Conservation (phyloP, 2,797 vertebrate genomes). For the Oreochromis mossambicus region DNA sequence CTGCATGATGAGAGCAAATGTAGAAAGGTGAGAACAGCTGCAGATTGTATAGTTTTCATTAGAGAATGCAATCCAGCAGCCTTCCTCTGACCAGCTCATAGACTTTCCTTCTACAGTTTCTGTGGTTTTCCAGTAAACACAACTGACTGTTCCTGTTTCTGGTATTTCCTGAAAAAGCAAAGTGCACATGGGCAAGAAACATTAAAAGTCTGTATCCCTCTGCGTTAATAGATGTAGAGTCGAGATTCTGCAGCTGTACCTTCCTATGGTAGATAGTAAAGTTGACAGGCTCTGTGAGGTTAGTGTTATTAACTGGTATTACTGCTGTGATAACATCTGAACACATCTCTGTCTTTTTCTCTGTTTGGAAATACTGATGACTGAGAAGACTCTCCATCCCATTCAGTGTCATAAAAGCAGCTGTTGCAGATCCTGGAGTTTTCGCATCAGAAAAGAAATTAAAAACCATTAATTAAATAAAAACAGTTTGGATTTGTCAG, state of each 20-base stretch:
- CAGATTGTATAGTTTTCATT: conserved; percentile 64
- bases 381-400: conserved; percentile 65
- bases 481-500: not conserved
- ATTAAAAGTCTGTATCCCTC: not conserved
- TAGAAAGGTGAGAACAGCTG: conserved; percentile 72
- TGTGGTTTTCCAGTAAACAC: conserved; percentile 68
- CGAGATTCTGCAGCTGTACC: conserved; percentile 9
- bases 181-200: not conserved
- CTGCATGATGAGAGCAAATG: conserved; percentile 74
- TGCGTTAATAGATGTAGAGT: not conserved
- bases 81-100: conserved; percentile 58
- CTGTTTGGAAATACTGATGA: conserved; percentile 46
- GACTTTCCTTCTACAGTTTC: not conserved
- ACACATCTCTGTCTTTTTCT: conserved; percentile 58
- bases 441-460: not conserved
- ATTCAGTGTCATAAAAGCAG: conserved; percentile 44
- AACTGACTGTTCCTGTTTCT: conserved; percentile 49
- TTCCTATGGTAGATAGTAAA: conserved; percentile 65
- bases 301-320: conserved; percentile 44
- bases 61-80: conserved; percentile 48
- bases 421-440: conserved; percentile 53
- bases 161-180: conserved; percentile 5
- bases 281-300: conserved; percentile 59
- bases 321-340: conserved; percentile 60
- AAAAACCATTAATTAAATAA: not conserved